These are phyloP conservation scores for Fulica atra DNA, from an alignment of 2,113 vertebrate genomes.

Conservation along the genomic window DNA sequence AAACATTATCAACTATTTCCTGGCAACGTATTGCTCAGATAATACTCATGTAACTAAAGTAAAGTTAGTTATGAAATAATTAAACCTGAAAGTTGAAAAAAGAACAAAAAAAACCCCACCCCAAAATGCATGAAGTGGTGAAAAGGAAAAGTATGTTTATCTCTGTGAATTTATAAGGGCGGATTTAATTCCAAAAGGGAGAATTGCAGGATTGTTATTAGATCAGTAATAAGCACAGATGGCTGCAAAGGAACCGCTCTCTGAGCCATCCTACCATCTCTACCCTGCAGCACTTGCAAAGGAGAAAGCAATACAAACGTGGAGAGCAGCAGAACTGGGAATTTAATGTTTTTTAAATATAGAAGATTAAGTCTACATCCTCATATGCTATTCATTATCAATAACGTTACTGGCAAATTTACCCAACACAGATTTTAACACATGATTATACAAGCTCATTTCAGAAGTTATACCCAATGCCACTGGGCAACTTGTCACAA, in stretches of 20 bases:
- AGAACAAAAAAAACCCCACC: background rate
- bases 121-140: background rate
- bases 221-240: slow-evolving; percentile 41
- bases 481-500: background rate
- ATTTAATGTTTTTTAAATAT: background rate
- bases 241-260: slow-evolving; percentile 8
- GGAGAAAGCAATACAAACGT: background rate
- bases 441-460: background rate
- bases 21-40: slow-evolving; percentile 35
- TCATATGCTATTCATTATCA: background rate
- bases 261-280: slow-evolving; percentile 2
- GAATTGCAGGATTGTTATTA: background rate
- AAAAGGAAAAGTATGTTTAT: background rate
- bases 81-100: background rate
- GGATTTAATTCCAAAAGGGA: slow-evolving; percentile 11
- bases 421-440: background rate
- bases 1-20: slow-evolving; percentile 57
- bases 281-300: background rate
- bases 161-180: background rate
- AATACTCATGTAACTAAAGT: slow-evolving; percentile 10
- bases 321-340: background rate
- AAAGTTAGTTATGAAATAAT: slow-evolving; percentile 54
- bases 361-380: background rate
- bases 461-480: background rate
- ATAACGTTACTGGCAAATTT: background rate